A percentile compares a stretch with the other conserved stretches of the same genome.
These are phyloP conservation scores for Sebastes ruberrimus DNA, from an alignment of 2,797 vertebrate species.

Conservation along the genomic window DNA sequence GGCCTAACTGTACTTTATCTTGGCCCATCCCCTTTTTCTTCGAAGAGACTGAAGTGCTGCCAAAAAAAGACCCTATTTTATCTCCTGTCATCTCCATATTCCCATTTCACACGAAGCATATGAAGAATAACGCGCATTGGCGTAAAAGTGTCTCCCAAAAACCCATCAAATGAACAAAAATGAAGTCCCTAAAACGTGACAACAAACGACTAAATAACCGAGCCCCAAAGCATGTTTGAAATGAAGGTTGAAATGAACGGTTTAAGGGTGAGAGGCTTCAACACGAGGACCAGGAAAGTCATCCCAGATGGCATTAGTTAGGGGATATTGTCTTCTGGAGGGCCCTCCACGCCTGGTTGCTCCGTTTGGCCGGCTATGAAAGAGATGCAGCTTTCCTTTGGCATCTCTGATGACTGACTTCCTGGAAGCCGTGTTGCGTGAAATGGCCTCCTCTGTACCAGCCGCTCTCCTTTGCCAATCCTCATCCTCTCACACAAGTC, in stretches of 20 bases:
- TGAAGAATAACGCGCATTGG: slow-evolving; percentile 12
- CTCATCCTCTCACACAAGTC: slow-evolving; percentile 55
- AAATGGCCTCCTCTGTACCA: slow-evolving; percentile 75
- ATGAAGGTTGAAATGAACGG: slow-evolving; percentile 51
- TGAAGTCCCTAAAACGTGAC: slow-evolving; percentile 17
- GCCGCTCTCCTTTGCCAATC: slow-evolving; percentile 57
- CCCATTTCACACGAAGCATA: slow-evolving; percentile 23
- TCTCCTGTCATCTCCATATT: slow-evolving; percentile 29
- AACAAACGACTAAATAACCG: slow-evolving; percentile 16
- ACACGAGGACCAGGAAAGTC: slow-evolving; percentile 50
- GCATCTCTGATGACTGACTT: slow-evolving; percentile 75
- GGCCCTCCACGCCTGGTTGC: slow-evolving; percentile 70
- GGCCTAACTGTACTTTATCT: slow-evolving; percentile 42
- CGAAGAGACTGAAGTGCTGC: slow-evolving; percentile 21
- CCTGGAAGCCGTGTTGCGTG: slow-evolving; percentile 75
- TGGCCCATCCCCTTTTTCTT: slow-evolving; percentile 17
- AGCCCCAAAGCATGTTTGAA: slow-evolving; percentile 33
- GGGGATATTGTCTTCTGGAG: slow-evolving; percentile 76
- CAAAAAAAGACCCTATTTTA: slow-evolving; percentile 24
- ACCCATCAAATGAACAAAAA: slow-evolving; percentile 30
- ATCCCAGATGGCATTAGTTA: slow-evolving; percentile 73
- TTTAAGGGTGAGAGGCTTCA: slow-evolving; percentile 51
- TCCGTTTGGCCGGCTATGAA: slow-evolving; percentile 73
- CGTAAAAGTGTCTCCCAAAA: slow-evolving; percentile 27
- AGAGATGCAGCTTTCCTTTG: slow-evolving; percentile 70